Conservation (phyloP, 2,888 invertebrate genomes). For the Onchidella celtica region DNA sequence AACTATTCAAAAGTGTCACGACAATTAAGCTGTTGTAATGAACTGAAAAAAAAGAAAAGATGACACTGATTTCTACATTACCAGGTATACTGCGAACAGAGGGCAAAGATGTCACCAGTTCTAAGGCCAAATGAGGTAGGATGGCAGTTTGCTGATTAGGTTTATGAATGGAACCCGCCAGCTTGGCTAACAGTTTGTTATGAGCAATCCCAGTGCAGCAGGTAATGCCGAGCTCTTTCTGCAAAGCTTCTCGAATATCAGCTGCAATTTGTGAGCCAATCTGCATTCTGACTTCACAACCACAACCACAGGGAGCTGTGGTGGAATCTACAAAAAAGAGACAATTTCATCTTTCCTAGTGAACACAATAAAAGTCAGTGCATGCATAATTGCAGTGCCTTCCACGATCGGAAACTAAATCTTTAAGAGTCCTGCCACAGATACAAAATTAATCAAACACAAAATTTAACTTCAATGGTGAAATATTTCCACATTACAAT, state of each 20-base stretch:
- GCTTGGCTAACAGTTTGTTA: conserved; percentile 91
- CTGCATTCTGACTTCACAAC: conserved; percentile 86
- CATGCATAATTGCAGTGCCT: too few species aligned
- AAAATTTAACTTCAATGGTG: too few species aligned
- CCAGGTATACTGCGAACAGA: conserved; percentile 66
- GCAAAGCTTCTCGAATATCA: conserved; percentile 87
- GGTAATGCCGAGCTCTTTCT: conserved; percentile 87
- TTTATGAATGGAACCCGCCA: conserved; percentile 82
- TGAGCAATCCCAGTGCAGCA: conserved; percentile 91
- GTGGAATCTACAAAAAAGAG: not conserved
- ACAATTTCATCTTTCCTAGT: too few species aligned
- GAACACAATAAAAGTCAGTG: too few species aligned
- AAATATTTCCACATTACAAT: too few species aligned
- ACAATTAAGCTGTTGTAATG: too few species aligned
- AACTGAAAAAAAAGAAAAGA: too few species aligned
- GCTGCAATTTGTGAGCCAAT: conserved; percentile 88
- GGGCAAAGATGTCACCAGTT: conserved; percentile 85
- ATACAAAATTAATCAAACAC: too few species aligned
- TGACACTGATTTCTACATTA: too few species aligned
- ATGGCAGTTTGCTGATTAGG: conserved; percentile 91
- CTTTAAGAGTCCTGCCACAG: too few species aligned
- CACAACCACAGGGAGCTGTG: conserved; percentile 84
- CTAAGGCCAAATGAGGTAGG: conserved; percentile 86
- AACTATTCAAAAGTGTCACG: too few species aligned
- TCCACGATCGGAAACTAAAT: too few species aligned